Evolutionary conservation across 2,888 invertebrate species (phyloP).

Genomic region (Clivina fossor): DNA sequence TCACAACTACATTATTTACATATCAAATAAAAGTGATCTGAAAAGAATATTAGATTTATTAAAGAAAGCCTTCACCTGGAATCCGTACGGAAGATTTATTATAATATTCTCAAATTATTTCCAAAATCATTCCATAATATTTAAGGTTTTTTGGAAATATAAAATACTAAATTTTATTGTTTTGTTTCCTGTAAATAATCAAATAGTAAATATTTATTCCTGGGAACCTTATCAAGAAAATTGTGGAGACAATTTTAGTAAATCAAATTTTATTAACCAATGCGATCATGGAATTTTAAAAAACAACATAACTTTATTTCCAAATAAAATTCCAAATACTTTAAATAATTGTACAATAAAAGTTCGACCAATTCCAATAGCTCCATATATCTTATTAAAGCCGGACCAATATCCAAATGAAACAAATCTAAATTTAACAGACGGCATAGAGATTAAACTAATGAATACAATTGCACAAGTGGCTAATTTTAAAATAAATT

Average conservation of each 20-base stretch:
- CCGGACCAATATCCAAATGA: slow-evolving; percentile 28
- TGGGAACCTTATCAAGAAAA: slow-evolving; percentile 44
- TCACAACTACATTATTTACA: slow-evolving; percentile 2
- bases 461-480: slow-evolving; percentile 43
- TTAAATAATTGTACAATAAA: slow-evolving; percentile 46
- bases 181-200: slow-evolving; percentile 20
- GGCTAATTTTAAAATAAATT: slow-evolving; percentile 43
- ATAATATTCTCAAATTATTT: not conserved
- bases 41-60: not conserved
- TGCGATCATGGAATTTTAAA: slow-evolving; percentile 32
- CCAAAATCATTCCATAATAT: not conserved
- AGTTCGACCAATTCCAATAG: slow-evolving; percentile 45
- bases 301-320: slow-evolving; percentile 36
- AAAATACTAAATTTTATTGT: slow-evolving; percentile 4
- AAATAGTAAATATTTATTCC: slow-evolving; percentile 42
- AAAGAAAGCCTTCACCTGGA: not conserved
- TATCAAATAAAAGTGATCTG: not conserved
- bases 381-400: slow-evolving; percentile 46
- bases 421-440: slow-evolving; percentile 27
- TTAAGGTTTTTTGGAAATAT: slow-evolving; percentile 3
- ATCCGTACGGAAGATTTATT: slow-evolving; percentile 1
- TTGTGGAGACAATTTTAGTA: slow-evolving; percentile 41
- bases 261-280: slow-evolving; percentile 38
- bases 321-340: slow-evolving; percentile 44
- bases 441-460: slow-evolving; percentile 45